Conservation (phyloP, 2,113 vertebrate species). For the Semicossyphus pulcher region DNA sequence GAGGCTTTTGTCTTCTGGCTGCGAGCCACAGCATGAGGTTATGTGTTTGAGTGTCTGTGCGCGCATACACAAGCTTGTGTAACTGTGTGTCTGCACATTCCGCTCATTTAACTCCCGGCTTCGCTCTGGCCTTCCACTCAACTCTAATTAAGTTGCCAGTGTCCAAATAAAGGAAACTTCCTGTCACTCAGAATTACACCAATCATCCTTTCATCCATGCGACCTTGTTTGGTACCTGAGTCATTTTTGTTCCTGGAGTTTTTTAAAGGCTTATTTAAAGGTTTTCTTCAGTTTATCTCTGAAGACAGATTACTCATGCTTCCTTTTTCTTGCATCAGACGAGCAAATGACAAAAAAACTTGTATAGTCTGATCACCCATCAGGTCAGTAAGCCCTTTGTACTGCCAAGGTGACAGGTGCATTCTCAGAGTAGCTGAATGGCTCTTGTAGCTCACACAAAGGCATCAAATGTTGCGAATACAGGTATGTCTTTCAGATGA, state of each 20-base stretch:
- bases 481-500: background rate
- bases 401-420: background rate
- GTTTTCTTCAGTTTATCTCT: background rate
- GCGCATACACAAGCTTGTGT: background rate
- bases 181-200: slow-evolving; percentile 18
- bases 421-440: background rate
- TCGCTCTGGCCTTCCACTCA: slow-evolving; percentile 32
- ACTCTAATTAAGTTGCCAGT: slow-evolving; percentile 49
- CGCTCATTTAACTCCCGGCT: slow-evolving; percentile 36
- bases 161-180: slow-evolving; percentile 33
- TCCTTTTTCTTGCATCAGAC: background rate
- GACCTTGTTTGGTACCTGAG: background rate
- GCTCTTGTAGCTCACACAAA: background rate
- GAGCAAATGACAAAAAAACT: slow-evolving; percentile 1
- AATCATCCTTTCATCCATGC: background rate
- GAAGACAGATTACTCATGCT: background rate
- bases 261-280: slow-evolving; percentile 9
- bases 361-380: background rate
- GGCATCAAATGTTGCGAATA: background rate
- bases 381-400: background rate
- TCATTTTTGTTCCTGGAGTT: background rate
- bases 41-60: background rate
- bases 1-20: slow-evolving; percentile 51
- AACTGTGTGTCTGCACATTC: slow-evolving; percentile 22
- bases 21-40: slow-evolving; percentile 18